These are phyloP conservation scores for Hesperia comma DNA, from an alignment of 2,888 invertebrate genomes.

Conservation along the genomic window DNA sequence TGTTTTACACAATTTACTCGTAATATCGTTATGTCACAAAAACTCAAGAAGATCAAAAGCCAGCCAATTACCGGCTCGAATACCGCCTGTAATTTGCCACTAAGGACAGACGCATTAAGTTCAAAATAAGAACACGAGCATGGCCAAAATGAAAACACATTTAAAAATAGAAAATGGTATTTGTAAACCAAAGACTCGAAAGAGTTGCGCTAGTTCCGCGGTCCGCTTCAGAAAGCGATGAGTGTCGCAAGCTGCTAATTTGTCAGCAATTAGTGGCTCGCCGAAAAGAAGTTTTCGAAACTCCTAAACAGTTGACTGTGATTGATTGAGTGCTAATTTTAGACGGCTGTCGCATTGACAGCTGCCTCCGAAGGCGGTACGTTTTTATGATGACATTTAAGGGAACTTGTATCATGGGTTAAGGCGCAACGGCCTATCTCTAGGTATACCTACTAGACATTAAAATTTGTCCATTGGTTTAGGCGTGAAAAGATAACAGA, in stretches of 20 bases:
- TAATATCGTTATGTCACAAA: too few relatives aligned
- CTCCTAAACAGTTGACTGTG: constrained; percentile 42
- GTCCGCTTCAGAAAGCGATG: constrained; percentile 24
- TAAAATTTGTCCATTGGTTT: too few relatives aligned
- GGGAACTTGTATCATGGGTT: too few relatives aligned
- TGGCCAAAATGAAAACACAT: constrained; percentile 8
- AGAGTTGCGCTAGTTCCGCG: constrained; percentile 3
- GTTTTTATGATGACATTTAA: neutral
- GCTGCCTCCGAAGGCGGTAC: neutral
- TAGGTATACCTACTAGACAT: too few relatives aligned
- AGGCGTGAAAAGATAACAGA: too few relatives aligned
- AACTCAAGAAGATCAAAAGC: too few relatives aligned
- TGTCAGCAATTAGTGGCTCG: constrained; percentile 58
- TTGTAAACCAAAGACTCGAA: constrained; percentile 22
- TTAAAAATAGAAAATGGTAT: constrained; percentile 30
- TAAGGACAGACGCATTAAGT: too few relatives aligned
- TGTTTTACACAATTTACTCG: too few relatives aligned
- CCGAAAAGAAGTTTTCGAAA: constrained; percentile 53
- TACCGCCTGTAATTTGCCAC: too few relatives aligned
- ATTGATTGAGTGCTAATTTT: constrained; percentile 48
- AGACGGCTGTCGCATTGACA: constrained; percentile 13
- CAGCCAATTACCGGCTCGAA: too few relatives aligned
- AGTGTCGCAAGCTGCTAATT: constrained; percentile 55
- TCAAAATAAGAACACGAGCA: too few relatives aligned
- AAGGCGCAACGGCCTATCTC: too few relatives aligned